Conservation (phyloP, 2,888 invertebrate species). For the Tetheella fluctuosa region DNA sequence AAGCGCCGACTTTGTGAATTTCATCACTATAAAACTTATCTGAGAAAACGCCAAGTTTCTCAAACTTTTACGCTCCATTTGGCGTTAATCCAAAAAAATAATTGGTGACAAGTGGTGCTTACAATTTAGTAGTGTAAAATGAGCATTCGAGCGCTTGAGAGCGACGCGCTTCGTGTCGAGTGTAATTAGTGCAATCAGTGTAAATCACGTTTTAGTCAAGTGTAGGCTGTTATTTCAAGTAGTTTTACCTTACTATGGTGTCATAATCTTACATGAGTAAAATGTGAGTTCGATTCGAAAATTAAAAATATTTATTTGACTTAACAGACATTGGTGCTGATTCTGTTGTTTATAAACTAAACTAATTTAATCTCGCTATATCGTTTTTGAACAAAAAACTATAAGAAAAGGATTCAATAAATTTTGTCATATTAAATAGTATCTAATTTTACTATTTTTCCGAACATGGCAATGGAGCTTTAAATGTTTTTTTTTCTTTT, state of each 20-base stretch:
- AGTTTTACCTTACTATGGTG: constrained; percentile 38
- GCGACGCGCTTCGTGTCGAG: constrained; percentile 50
- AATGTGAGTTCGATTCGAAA: background rate
- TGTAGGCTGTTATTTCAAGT: constrained; percentile 53
- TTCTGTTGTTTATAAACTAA: too few species aligned
- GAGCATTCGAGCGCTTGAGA: constrained; percentile 38
- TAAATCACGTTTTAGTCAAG: constrained; percentile 71
- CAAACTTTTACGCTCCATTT: constrained; percentile 45
- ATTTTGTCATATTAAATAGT: too few species aligned
- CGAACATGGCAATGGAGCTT: too few species aligned
- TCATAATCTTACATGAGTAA: background rate
- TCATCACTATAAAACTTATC: background rate
- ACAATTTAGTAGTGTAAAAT: constrained; percentile 19
- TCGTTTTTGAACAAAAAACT: too few species aligned
- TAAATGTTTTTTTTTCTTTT: too few species aligned
- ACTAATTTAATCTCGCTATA: too few species aligned
- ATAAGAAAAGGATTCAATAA: too few species aligned
- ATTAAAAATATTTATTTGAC: background rate
- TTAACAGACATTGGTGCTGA: too few species aligned
- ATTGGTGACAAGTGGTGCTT: constrained; percentile 65
- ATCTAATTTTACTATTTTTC: too few species aligned
- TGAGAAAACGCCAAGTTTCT: constrained; percentile 27
- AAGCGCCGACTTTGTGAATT: constrained; percentile 8
- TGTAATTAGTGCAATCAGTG: constrained; percentile 75
- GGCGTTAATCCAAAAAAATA: constrained; percentile 77